Percentiles rank a stretch among this genome's conserved stretches.
These are phyloP conservation scores for Melanotaenia nigrans DNA, from an alignment of 2,797 vertebrate species.

Conservation along the genomic window DNA sequence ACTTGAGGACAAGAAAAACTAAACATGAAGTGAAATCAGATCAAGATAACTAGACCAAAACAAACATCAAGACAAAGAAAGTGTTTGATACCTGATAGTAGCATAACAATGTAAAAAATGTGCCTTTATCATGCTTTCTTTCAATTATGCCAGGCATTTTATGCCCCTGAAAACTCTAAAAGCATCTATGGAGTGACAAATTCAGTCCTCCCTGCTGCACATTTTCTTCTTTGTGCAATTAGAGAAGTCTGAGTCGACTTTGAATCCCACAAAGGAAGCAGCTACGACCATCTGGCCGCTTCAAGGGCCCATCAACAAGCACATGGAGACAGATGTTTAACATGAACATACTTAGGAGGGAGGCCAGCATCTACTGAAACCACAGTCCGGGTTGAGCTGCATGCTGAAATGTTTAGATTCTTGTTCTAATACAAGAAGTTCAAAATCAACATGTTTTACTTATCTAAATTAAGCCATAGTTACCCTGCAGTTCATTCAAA, in stretches of 20 bases:
- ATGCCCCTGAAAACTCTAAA: slow-evolving; percentile 14
- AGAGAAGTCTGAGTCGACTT: slow-evolving; percentile 42
- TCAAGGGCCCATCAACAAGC: slow-evolving; percentile 60
- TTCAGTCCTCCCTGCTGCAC: slow-evolving; percentile 14
- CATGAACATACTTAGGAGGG: slow-evolving; percentile 14
- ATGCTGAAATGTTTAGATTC: slow-evolving; percentile 1
- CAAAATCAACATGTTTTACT: not conserved
- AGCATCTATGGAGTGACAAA: slow-evolving; percentile 30
- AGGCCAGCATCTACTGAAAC: slow-evolving; percentile 10
- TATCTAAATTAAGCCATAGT: not conserved
- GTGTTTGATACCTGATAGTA: slow-evolving; percentile 18
- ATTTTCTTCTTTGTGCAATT: slow-evolving; percentile 33
- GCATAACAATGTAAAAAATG: slow-evolving; percentile 20
- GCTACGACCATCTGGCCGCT: slow-evolving; percentile 72
- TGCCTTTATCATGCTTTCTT: slow-evolving; percentile 4
- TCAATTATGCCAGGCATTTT: slow-evolving; percentile 11
- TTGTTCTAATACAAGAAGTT: not conserved
- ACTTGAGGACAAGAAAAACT: slow-evolving; percentile 40
- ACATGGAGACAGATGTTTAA: slow-evolving; percentile 67
- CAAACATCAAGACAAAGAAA: slow-evolving; percentile 16
- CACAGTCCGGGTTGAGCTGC: slow-evolving; percentile 19
- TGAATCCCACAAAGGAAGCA: slow-evolving; percentile 52
- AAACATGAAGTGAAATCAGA: slow-evolving; percentile 22
- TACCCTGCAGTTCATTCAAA: not conserved
- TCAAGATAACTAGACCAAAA: slow-evolving; percentile 22